Conservation (phyloP, 37 sponge, comb jelly and placozoan genomes). For the Sycon ciliatum region DNA sequence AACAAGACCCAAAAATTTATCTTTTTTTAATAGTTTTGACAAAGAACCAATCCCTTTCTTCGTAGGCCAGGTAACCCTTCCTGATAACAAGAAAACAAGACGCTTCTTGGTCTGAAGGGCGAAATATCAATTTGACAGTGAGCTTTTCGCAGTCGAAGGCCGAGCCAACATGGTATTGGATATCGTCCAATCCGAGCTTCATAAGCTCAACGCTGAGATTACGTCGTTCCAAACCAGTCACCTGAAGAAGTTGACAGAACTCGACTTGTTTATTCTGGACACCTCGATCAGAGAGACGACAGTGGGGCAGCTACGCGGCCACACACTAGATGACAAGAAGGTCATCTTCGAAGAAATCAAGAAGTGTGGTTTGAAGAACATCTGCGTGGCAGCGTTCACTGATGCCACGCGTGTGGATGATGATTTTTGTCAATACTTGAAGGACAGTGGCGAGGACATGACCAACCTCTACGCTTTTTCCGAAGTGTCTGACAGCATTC, state of each 20-base stretch:
- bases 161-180: too few relatives aligned
- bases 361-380: constrained; percentile 53
- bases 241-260: constrained; percentile 29
- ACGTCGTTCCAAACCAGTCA: not conserved
- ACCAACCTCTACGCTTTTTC: constrained; percentile 51
- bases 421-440: constrained; percentile 44
- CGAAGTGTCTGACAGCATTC: constrained; percentile 43
- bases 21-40: too few relatives aligned
- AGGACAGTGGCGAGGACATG: constrained; percentile 40
- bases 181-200: too few relatives aligned
- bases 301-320: constrained; percentile 67
- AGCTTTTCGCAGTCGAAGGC: too few relatives aligned
- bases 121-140: too few relatives aligned
- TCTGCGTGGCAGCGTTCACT: constrained; percentile 65
- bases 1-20: too few relatives aligned
- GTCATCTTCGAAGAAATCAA: constrained; percentile 55
- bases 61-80: too few relatives aligned
- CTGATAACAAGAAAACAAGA: too few relatives aligned
- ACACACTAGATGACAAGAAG: constrained; percentile 68
- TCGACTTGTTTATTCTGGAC: constrained; percentile 74
- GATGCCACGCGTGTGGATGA: constrained; percentile 67
- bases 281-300: constrained; percentile 86
- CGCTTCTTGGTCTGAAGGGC: too few relatives aligned
- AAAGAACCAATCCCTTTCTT: too few relatives aligned
- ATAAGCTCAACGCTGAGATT: too few relatives aligned